Evolutionary conservation across 2,888 invertebrate species (phyloP), one percentile per base, ranked within the genome.

Genomic region (Leucoma salicis): DNA sequence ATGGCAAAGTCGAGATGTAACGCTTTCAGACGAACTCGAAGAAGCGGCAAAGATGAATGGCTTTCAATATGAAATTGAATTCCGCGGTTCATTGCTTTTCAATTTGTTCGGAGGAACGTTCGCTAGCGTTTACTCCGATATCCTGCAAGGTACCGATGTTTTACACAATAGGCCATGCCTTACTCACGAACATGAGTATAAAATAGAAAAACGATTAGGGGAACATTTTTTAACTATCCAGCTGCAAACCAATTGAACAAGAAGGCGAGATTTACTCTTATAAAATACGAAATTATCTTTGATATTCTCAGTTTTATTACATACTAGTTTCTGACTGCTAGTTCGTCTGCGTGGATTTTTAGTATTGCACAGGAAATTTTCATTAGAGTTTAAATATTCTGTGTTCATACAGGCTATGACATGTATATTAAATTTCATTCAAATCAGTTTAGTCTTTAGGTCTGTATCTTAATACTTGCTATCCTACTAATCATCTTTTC

Each of bases 31-130:
- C 78, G 77, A 70, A 79, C 78, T 67, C 80, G 79, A 78, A 85
- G 80, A 82, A 80, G 85, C 85, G 83, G 83, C 83, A 85, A 87
- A 88, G 89, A 90, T 88, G 88, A 89, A 90, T 88, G 87, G 90
- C 88, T 91, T 91, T 91, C 91, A 91, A 92, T 92, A 91, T 91
- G 91, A 92, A 92, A 92, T 92, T 92, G 92, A 92, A 92, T 92
- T 92, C 91, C 90, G 91, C 90, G 91, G 91, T 91, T 91, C 91
- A 91, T 92, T 91, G 91, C 91, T 87, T 90, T 90, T 91, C 91
- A 91, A 91, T 91, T 89, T 90, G 88, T 87, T 81, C 74, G 81
- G 74, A 79, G 74, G 83, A 82, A 75, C 85, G 83, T 75, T 81
- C 79, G 73, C 71, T 74, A 74, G 70, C 83, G 80, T 79, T 86